Conservation (phyloP, 2,113 vertebrate genomes). For the Ictidomys tridecemlineatus region DNA sequence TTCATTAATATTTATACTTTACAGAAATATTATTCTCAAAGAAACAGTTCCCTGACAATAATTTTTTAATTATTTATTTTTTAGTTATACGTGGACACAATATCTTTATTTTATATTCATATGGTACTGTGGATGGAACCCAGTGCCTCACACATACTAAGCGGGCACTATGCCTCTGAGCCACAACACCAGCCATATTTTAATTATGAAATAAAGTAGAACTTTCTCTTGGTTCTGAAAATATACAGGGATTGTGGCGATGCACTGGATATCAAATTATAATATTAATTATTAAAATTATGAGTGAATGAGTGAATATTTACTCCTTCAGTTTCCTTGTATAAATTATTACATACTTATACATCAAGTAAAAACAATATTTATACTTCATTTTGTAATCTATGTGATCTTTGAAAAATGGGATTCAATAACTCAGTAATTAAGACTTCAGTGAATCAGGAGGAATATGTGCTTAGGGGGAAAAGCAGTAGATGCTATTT, state of each 20-base stretch:
- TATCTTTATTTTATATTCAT: too few relatives aligned
- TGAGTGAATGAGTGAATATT: neutral
- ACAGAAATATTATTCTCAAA: neutral
- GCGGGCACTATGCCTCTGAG: too few relatives aligned
- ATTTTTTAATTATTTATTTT: too few relatives aligned
- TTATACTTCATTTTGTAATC: constrained; percentile 49
- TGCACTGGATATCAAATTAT: neutral
- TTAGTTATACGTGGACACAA: too few relatives aligned
- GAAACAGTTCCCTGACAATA: neutral
- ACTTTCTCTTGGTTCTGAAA: neutral
- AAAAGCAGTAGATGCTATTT: constrained; percentile 55
- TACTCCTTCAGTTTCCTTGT: neutral
- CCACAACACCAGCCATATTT: neutral
- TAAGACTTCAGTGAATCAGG: neutral
- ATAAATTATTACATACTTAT: neutral
- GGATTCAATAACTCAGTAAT: constrained; percentile 41
- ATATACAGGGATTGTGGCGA: neutral
- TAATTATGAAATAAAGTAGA: neutral
- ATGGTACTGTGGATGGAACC: too few relatives aligned
- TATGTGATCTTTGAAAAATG: constrained; percentile 72
- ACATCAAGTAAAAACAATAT: constrained; percentile 5
- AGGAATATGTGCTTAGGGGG: neutral
- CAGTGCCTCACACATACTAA: too few relatives aligned
- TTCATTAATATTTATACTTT: neutral
- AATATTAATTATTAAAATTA: neutral